These are phyloP conservation scores for Andrena marginata DNA, from an alignment of 2,888 invertebrate genomes.

Conservation along the genomic window DNA sequence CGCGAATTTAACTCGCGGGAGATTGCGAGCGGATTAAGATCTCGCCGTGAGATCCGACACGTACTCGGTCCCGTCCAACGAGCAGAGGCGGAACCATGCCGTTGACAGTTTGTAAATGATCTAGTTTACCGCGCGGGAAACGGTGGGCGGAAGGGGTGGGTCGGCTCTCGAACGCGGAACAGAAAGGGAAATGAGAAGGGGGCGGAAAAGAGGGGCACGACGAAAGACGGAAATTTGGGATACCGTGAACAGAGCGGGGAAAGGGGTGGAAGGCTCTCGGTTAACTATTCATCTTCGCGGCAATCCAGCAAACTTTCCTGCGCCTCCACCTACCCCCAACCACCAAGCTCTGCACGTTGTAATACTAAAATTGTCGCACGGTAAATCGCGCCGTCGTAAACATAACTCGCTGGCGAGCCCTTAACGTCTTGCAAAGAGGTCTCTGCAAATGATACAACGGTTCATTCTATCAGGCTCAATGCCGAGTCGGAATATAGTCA, in stretches of 20 bases:
- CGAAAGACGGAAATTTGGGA: conserved; percentile 54
- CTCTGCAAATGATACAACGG: conserved; percentile 3
- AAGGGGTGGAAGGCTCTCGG: conserved; percentile 57
- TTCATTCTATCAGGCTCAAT: conserved; percentile 21
- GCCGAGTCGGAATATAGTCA: conserved; percentile 16
- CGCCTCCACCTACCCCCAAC: conserved; percentile 41
- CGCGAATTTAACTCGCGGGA: conserved; percentile 63
- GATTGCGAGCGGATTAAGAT: conserved; percentile 71
- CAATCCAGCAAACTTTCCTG: conserved; percentile 75
- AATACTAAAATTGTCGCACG: conserved; percentile 74
- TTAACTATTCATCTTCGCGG: conserved; percentile 78
- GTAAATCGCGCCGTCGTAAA: conserved; percentile 59
- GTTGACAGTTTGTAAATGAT: conserved; percentile 82
- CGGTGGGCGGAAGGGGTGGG: conserved; percentile 34
- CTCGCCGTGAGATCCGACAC: conserved; percentile 49
- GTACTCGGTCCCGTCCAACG: conserved; percentile 44
- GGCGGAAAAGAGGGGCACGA: conserved; percentile 48
- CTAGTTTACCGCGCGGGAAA: conserved; percentile 73
- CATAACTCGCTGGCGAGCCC: conserved; percentile 47
- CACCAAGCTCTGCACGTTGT: conserved; percentile 41
- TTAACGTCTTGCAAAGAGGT: conserved; percentile 33
- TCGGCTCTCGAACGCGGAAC: conserved; percentile 39
- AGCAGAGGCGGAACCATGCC: conserved; percentile 63
- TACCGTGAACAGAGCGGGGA: conserved; percentile 38
- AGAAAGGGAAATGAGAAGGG: conserved; percentile 67